Evolutionary conservation across 2,888 invertebrate species (phyloP).

Genomic region (Lypha dubia): DNA sequence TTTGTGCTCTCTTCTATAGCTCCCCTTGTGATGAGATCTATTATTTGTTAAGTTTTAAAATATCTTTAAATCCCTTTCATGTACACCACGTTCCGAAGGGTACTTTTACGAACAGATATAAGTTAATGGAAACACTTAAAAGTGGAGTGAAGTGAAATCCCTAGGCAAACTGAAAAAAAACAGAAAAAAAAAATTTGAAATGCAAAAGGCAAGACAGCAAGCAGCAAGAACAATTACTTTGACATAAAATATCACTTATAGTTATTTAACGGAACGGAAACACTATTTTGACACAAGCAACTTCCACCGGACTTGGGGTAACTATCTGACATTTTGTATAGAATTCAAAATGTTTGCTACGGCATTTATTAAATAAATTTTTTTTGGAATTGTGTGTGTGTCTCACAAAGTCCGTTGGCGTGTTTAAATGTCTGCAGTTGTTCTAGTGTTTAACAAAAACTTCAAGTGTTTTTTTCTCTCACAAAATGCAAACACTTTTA

Average conservation of each 20-base stretch:
- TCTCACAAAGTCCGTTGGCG: neutral
- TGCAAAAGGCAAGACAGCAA: constrained; percentile 1
- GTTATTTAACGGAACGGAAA: constrained; percentile 65
- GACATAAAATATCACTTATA: constrained; percentile 44
- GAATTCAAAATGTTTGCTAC: neutral
- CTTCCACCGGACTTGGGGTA: constrained; percentile 47
- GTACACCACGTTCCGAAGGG: neutral
- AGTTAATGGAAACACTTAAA: neutral
- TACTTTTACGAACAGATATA: neutral
- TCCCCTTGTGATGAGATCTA: too few relatives aligned
- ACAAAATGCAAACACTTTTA: constrained; percentile 3
- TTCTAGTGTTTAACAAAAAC: constrained; percentile 28
- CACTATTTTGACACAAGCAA: constrained; percentile 64
- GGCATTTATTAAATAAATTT: too few relatives aligned
- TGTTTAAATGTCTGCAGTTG: neutral
- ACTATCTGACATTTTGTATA: constrained; percentile 10
- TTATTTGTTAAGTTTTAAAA: neutral
- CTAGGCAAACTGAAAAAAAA: constrained; percentile 39
- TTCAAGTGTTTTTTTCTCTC: constrained; percentile 19
- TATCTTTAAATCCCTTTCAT: neutral
- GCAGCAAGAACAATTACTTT: neutral
- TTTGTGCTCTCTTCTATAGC: too few relatives aligned
- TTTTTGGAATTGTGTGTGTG: neutral
- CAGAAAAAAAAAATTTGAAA: constrained; percentile 11
- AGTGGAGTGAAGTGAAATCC: constrained; percentile 43